phyloP scores from a whole-genome alignment of 2,113 vertebrate genomes.

The Percopsis transmontana region DNA sequence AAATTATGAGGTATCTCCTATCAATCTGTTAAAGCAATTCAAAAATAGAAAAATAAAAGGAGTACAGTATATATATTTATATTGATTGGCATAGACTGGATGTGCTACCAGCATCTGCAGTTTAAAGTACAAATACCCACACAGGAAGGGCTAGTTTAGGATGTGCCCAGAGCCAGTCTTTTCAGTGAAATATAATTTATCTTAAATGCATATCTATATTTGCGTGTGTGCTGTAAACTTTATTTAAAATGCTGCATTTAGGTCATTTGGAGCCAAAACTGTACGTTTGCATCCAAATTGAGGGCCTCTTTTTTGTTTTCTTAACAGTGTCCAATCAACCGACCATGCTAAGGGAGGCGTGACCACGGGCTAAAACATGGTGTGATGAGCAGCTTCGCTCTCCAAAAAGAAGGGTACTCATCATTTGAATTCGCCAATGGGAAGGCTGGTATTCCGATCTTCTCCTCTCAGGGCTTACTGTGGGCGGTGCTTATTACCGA shows the following conservation, averaged over 20 bases:
- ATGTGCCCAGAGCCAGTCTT: not conserved
- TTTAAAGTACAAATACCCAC: not conserved
- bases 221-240: not conserved
- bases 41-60: not conserved
- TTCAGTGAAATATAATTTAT: not conserved
- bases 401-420: slow-evolving; percentile 35
- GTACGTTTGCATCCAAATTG: slow-evolving; percentile 26
- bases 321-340: slow-evolving; percentile 72
- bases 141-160: slow-evolving; percentile 12
- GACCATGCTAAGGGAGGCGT: slow-evolving; percentile 68
- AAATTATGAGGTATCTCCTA: not conserved
- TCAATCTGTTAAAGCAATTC: not conserved
- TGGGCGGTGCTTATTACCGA: slow-evolving; percentile 53
- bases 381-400: slow-evolving; percentile 30
- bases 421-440: slow-evolving; percentile 72
- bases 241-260: slow-evolving; percentile 31
- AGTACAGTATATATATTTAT: no score
- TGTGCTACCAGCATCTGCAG: slow-evolving; percentile 23
- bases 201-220: not conserved
- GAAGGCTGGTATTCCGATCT: not conserved
- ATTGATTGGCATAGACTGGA: no score
- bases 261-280: slow-evolving; percentile 53
- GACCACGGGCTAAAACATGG: slow-evolving; percentile 32
- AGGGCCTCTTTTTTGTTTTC: slow-evolving; percentile 81
- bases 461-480: slow-evolving; percentile 38